Evolutionary conservation across 1,140 invertebrate species (phyloP).

Genomic region (Chironomus striatipennis): DNA sequence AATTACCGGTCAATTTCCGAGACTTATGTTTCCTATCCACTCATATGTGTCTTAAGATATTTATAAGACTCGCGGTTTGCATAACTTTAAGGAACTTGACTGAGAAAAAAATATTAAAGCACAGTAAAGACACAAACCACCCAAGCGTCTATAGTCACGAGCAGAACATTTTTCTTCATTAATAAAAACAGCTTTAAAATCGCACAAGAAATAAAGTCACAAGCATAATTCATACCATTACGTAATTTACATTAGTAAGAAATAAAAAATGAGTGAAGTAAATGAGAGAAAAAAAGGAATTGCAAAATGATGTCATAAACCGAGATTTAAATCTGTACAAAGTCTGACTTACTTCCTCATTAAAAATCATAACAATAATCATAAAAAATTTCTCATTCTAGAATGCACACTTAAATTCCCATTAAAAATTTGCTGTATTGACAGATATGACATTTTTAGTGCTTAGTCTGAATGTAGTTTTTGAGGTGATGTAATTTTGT

Average conservation of each 20-base stretch:
- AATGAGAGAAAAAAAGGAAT: too few relatives aligned
- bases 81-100: not conserved
- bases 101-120: not conserved
- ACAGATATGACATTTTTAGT: not conserved
- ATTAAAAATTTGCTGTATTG: not conserved
- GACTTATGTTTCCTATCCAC: too few relatives aligned
- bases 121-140: not conserved
- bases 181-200: too few relatives aligned
- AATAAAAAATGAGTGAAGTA: too few relatives aligned
- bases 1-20: too few relatives aligned
- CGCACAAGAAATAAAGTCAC: too few relatives aligned
- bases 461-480: too few relatives aligned
- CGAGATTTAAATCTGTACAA: not conserved
- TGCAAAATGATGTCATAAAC: not conserved
- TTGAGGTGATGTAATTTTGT: not conserved
- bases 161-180: not conserved
- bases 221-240: too few relatives aligned
- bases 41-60: not conserved
- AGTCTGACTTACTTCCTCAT: conserved; percentile 2
- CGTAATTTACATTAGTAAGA: too few relatives aligned
- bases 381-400: too few relatives aligned
- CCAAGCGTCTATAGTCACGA: not conserved
- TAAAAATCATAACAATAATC: too few relatives aligned
- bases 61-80: not conserved
- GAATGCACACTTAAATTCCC: not conserved